A percentile compares a stretch with the other conserved stretches of the same genome.
Conservation (phyloP, 92 coral and sea anemone genomes). For the Zoanthus solanderi region DNA sequence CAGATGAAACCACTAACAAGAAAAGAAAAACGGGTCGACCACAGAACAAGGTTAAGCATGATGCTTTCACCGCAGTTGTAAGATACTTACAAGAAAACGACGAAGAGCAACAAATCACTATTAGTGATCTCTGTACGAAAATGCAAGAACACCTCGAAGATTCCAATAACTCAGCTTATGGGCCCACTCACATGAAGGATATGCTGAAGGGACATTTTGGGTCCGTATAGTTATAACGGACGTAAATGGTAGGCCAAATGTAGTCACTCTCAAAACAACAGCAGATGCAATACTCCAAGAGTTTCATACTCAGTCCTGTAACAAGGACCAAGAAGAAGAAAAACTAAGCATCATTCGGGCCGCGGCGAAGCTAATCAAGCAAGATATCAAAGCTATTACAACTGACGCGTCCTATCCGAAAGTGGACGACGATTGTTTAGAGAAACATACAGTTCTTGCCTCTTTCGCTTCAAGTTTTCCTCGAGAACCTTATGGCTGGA, state of each 20-base stretch:
- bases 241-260: constrained; percentile 1
- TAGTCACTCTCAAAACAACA: constrained; percentile 13
- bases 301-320: constrained; percentile 12
- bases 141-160: not conserved
- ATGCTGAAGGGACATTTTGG: not conserved
- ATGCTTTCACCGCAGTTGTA: constrained; percentile 47
- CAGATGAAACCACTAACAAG: constrained; percentile 40
- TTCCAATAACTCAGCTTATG: not conserved
- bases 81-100: constrained; percentile 44
- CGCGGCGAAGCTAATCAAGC: constrained; percentile 43
- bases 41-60: too few species aligned
- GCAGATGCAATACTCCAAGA: constrained; percentile 18
- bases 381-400: constrained; percentile 7
- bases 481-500: constrained; percentile 12
- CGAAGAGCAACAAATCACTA: constrained; percentile 51
- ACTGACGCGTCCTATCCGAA: not conserved
- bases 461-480: not conserved
- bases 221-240: not conserved
- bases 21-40: constrained; percentile 65
- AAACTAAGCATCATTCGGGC: not conserved
- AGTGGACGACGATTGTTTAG: not conserved
- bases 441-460: constrained; percentile 20
- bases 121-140: not conserved
- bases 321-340: not conserved
- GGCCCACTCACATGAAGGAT: constrained; percentile 2